Evolutionary conservation across 2,888 invertebrate genomes (phyloP).

Genomic region (Luperina nickerlii): DNA sequence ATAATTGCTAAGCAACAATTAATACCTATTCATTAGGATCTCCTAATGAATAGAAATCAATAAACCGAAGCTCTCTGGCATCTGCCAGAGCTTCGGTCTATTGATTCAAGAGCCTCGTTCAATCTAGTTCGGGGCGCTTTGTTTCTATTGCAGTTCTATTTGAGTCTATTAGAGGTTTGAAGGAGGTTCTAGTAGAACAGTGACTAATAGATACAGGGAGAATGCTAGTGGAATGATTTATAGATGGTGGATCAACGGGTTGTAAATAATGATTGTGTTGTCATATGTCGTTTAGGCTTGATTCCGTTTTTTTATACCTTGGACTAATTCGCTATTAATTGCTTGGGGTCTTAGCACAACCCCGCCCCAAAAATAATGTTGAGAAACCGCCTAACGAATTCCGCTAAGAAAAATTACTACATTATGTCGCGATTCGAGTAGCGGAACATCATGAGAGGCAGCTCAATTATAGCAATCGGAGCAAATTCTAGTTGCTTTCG

Average conservation of each 20-base stretch:
- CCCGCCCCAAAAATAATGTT: no score
- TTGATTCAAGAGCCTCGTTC: slow-evolving; percentile 52
- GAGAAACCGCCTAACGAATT: no score
- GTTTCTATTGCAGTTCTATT: slow-evolving; percentile 46
- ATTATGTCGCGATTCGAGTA: not conserved
- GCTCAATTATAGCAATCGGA: no score
- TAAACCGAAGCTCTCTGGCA: no score
- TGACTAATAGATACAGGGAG: slow-evolving; percentile 33
- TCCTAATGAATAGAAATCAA: no score
- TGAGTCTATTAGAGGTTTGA: slow-evolving; percentile 26
- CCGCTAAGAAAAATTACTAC: no score
- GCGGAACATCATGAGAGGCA: not conserved
- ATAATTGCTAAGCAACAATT: slow-evolving; percentile 62
- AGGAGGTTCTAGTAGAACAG: slow-evolving; percentile 16
- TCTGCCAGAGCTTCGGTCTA: slow-evolving; percentile 38
- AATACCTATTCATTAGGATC: slow-evolving; percentile 63
- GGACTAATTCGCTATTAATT: not conserved
- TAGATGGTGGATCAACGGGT: not conserved
- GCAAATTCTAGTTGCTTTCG: not conserved
- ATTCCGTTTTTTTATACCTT: not conserved
- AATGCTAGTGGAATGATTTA: slow-evolving; percentile 16
- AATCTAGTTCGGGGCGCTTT: slow-evolving; percentile 48
- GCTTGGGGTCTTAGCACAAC: no score
- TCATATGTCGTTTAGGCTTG: not conserved
- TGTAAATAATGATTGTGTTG: slow-evolving; percentile 11